Base-by-base conservation (phyloP, 2,797 vertebrate genomes). In the Ciconia nigra region DNA sequence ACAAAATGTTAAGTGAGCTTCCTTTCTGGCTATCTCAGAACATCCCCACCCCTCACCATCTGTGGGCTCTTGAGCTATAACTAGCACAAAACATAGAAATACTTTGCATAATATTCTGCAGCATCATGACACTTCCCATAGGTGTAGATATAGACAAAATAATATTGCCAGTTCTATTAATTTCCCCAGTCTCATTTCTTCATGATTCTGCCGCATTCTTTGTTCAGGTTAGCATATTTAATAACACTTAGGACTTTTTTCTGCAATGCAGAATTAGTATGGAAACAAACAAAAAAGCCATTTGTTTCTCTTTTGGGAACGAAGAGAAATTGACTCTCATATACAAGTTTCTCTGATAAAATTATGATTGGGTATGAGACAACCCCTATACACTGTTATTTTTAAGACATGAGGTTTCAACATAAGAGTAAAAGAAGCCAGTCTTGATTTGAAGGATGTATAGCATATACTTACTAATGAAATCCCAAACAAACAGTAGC, bases 51-150 rank as follows among this genome's bases (percentile, higher is more conserved):
- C 72, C 29, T 96, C 69, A 58, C 65, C 61, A 81, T 88, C 88
- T 88, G 69, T 49, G 24, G 44, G 39, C 15, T 90, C 55, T 82
- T 42, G 35, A 90, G 35, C 61, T 91, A 24, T 76, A 90, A 83
- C 39, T 57, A 83, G 71, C 62, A 82, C 33, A 88, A 81, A 90
- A 54, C 14, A n/a, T 42, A 93, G 81, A 89, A 87, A 87, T 51
- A 73, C 9, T 73, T 87, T 85, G 72, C 49, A 62, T 72, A 90
- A 61, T 54, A 82, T 83, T 82, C 72, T 76, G 62, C 35, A 86
- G 37, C 44, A 84, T 72, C 39, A 82, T 76, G 62, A 88, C 15
- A 69, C 14, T 82, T 92, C 20, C 29, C 21, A 52, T 17, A 72
- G 22, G 11, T 20, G 4, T 25, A 55, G 62, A 65, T 66, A 61